Base-by-base conservation (phyloP, 2,888 invertebrate genomes). In the Lepidochrysops patricia region DNA sequence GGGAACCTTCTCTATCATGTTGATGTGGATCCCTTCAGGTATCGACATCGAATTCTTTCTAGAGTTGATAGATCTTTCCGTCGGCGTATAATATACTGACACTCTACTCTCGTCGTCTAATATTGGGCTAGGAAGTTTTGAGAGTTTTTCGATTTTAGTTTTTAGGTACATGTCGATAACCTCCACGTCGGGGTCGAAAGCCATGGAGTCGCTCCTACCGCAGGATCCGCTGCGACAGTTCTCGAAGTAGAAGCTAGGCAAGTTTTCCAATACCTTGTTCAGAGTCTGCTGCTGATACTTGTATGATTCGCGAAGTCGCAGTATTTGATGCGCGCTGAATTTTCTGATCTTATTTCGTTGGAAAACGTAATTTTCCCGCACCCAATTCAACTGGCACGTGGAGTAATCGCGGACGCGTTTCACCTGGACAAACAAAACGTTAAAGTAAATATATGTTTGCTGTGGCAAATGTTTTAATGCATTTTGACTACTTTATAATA, bases 251-350 rank as follows among this genome's bases (percentile, higher is more conserved):
- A 96, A 89, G 73, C 94, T 96, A 43, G 97, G 97, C 71, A 98
- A 90, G 80, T 97, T 97, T 81, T 98, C 98, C 61, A 98, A 85
- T 4, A 98, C 95, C 80, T 98, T 98, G 87, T 97, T 96, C 58
- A 98, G 88, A 9, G 97, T 96, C 82, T 97, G 97, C 80, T 98
- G 98, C 82, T 98, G 98, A 76, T 97, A 96, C 82, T 98, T 98
- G 91, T 97, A 98, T 7, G 97, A 96, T 80, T 98, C 97, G 29
- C 97, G 93, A 50, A 98, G 86, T 58, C 96, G 92, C 52, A 97
- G 88, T 62, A 98, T 93, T 83, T 98, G 97, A 77, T 97, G 96
- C 19, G 96, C 94, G 86, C 97, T 97, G 87, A 98, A 98, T 82
- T 98, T 98, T 57, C 97, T 91, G 66, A 98, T 97, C 82, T 97